These are phyloP conservation scores for Drosophila sturtevanti DNA, from an alignment of 1,140 invertebrate species.

Conservation along the genomic window DNA sequence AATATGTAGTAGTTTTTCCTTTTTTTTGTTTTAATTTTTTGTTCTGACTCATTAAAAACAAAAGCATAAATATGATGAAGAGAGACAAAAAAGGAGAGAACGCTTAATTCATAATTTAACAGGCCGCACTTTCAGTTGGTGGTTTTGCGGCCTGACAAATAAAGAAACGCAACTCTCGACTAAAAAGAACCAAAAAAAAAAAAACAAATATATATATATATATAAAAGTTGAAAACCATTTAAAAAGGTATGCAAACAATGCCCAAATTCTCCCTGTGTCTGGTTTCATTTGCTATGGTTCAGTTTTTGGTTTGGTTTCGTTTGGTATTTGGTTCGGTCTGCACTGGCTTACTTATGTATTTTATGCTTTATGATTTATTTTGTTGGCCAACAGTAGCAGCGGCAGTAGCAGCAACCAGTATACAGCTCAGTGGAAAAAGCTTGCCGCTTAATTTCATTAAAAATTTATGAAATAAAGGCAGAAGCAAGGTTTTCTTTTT, in stretches of 20 bases:
- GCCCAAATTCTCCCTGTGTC: constrained; percentile 21
- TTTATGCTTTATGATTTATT: constrained; percentile 78
- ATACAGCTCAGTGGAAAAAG: constrained; percentile 61
- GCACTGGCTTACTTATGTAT: constrained; percentile 68
- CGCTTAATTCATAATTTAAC: constrained; percentile 77
- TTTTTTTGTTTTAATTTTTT: not conserved
- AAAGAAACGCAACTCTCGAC: constrained; percentile 29
- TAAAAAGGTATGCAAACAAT: constrained; percentile 78
- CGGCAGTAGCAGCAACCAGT: constrained; percentile 22
- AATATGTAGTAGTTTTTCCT: constrained; percentile 1
- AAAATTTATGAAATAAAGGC: constrained; percentile 80
- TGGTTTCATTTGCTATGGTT: constrained; percentile 6
- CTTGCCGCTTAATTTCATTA: constrained; percentile 81
- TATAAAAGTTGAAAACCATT: constrained; percentile 63
- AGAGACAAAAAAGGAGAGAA: constrained; percentile 40
- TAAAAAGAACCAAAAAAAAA: not conserved
- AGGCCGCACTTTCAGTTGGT: constrained; percentile 72
- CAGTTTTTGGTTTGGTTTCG: constrained; percentile 11
- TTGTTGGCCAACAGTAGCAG: constrained; percentile 41
- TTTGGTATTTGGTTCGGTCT: constrained; percentile 17
- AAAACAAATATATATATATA: too few species aligned
- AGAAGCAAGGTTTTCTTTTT: constrained; percentile 43
- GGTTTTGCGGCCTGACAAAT: constrained; percentile 43
- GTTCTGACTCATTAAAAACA: constrained; percentile 66
- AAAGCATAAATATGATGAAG: constrained; percentile 35